These are phyloP conservation scores for Scolopax bukidnonensis DNA, from an alignment of 2,797 vertebrate species.

Conservation along the genomic window DNA sequence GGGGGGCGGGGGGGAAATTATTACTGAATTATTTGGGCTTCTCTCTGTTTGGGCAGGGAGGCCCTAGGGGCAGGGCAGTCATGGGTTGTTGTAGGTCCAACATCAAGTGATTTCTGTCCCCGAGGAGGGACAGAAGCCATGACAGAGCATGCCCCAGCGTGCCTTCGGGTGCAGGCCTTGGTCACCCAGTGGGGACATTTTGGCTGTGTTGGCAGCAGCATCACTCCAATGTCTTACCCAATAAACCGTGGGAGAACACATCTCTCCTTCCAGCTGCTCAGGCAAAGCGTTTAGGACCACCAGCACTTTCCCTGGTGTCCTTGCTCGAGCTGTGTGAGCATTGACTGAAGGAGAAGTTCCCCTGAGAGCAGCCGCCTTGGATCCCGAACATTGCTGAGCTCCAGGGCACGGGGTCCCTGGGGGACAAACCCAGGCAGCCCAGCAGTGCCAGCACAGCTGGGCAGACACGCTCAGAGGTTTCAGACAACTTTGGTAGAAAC, in stretches of 20 bases:
- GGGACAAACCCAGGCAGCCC: neutral
- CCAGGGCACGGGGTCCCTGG: rapidly evolving
- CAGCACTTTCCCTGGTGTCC: neutral
- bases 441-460: neutral
- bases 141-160: rapidly evolving
- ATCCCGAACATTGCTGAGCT: neutral
- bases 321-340: neutral
- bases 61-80: neutral
- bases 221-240: neutral
- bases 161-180: neutral
- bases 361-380: rapidly evolving
- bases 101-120: neutral
- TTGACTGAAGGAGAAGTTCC: neutral
- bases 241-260: neutral
- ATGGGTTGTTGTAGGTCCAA: neutral
- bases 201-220: neutral
- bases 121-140: neutral
- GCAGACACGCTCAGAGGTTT: neutral
- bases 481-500: neutral
- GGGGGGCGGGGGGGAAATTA: neutral
- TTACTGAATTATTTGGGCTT: neutral
- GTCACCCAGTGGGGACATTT: rapidly evolving
- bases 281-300: neutral
- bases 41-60: neutral
- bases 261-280: neutral